Evolutionary conservation across 2,113 vertebrate species (phyloP), one percentile per base, ranked within the genome.

Genomic region (Apteryx owenii): DNA sequence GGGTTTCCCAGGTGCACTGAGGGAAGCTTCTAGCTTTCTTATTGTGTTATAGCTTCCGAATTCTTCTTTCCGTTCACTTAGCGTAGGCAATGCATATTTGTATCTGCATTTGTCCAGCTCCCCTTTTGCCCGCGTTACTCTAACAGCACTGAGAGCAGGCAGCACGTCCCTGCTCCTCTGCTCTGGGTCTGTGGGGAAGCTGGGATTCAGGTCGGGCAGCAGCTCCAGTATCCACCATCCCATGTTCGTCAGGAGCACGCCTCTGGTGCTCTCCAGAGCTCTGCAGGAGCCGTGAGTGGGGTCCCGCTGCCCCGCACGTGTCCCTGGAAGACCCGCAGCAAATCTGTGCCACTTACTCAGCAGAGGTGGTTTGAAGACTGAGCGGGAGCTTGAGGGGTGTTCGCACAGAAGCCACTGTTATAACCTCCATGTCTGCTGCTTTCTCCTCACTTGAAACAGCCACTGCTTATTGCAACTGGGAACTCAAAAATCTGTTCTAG

Each of bases 141-240:
- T 54, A 16, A 50, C 22, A 12, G 29, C 40, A 7, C 78, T 40
- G 58, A n/a, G 51, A 50, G 66, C n/a, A 68, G 7, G 7, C 16
- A 89, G 9, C 72, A 42, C 42, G 51, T 87, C 42, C 42, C 26
- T 4, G 7, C 4, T 16, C 31, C 60, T 72, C 65, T 73, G 20
- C 18, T 62, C 16, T 17, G 25, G 0, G 0, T 68, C 51, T 79
- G 1, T 0, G 0, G 28, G 26, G 16, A 15, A 31, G 25, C 7
- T 68, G 38, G 19, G 22, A 18, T 62, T 82, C 60, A 29, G n/a
- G 23, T 25, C 3, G 40, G 31, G 40, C 28, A 46, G 48, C 7
- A 40, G 25, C 23, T 36, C 29, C 6, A 28, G 17, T 56, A 14
- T 31, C 26, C 79, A 44, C 14, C 14, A 29, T 18, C n/a, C 7